Evolutionary conservation across 2,888 invertebrate genomes (phyloP), one percentile per base, ranked within the genome.

Genomic region (Lochmaea crataegi): DNA sequence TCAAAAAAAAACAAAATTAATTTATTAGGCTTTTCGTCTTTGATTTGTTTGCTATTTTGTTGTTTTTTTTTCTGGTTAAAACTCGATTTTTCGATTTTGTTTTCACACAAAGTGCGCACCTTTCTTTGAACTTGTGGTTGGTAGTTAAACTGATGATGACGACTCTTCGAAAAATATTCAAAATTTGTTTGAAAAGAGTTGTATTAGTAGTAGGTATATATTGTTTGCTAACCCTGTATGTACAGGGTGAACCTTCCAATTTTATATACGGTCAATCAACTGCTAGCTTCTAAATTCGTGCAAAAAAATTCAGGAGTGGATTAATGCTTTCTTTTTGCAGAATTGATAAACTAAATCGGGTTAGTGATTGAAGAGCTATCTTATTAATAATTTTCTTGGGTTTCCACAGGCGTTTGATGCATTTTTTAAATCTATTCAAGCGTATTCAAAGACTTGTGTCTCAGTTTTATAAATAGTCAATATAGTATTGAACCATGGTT

Each of bases 391-490:
- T 53, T 56, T 58, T 58, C 32, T 58, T 58, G 26, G 58, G 32
- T 58, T 58, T 58, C 32, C 58, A 58, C 58, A 58, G 58, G 58
- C 26, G 58, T 32, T 58, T 58, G 32, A 32, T 32, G 26, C 22
- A 58, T 58, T 32, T 58, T 58, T 32, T 58, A 58, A 58, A n/a
- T 32, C 26, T 58, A n/a, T 58, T 58, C 26, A 58, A 58, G 58
- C 58, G 32, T n/a, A 32, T 58, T 58, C 58, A 58, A 58, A 58
- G 10, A 12, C 58, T 32, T n/a, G n/a, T 14, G 26, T 14, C 7
- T 14, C 58, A n/a, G 32, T 26, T 58, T 26, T 32, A 32, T 58
- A 58, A 58, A 2, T 32, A 58, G 58, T 32, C 58, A 58, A 58
- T 32, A 58, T 58, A 11, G 58, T n/a, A 58, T 32, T 11, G 58